phyloP scores from a whole-genome alignment of 2,888 invertebrate genomes.

The Elmis aenea region DNA sequence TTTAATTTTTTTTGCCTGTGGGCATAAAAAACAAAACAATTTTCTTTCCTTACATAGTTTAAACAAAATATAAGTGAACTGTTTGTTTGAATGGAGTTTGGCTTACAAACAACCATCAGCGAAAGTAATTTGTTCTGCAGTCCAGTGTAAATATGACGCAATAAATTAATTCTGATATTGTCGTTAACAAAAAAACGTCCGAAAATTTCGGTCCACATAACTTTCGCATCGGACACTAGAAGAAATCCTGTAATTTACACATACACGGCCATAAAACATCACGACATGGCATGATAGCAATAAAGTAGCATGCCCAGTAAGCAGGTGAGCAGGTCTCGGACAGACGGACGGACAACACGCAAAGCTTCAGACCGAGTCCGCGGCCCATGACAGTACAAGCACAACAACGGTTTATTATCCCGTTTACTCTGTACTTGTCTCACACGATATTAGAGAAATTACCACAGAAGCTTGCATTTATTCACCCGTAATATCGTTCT shows the following conservation, averaged over 20 bases:
- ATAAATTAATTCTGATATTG: too few species aligned
- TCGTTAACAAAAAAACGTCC: too few species aligned
- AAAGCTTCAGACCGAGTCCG: conserved; percentile 19
- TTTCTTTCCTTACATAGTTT: too few species aligned
- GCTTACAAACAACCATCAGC: too few species aligned
- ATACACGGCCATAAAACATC: conserved; percentile 27
- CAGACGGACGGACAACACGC: conserved; percentile 28
- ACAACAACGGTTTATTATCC: conserved; percentile 28
- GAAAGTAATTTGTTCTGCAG: too few species aligned
- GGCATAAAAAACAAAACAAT: too few species aligned
- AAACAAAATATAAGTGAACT: too few species aligned
- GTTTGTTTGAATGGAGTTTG: too few species aligned
- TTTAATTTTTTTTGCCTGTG: too few species aligned
- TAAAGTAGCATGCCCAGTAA: conserved; percentile 26
- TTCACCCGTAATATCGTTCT: too few species aligned
- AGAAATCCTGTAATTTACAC: conserved; percentile 17
- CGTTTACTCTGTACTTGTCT: conserved; percentile 17
- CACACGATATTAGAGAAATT: conserved; percentile 21
- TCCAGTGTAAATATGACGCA: too few species aligned
- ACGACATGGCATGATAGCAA: conserved; percentile 28
- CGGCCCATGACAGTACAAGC: conserved; percentile 26
- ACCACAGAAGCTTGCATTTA: conserved; percentile 1
- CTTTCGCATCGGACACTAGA: conserved; percentile 11
- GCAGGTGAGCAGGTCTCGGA: conserved; percentile 24
- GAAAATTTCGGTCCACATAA: conserved; percentile 3